A percentile compares a stretch with the other conserved stretches of the same genome.
Evolutionary conservation across 1,140 invertebrate species (phyloP).

Genomic region (Drosophila ananassae): DNA sequence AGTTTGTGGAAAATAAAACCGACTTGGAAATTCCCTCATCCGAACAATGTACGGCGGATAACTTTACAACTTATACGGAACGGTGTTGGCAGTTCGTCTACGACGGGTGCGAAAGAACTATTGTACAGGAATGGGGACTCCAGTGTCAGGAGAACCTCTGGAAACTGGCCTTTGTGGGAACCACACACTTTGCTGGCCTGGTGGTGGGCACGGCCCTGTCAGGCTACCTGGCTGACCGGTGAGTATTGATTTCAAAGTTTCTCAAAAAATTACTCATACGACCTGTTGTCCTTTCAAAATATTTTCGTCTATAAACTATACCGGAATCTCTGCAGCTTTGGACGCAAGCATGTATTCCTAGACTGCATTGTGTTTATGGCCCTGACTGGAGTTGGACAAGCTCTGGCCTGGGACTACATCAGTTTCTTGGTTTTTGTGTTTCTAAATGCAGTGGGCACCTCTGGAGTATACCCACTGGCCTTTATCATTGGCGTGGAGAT

Average conservation of each 20-base stretch:
- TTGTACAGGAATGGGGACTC: constrained; percentile 87
- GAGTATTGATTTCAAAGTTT: constrained; percentile 23
- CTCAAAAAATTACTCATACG: not conserved
- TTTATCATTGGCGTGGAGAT: constrained; percentile 89
- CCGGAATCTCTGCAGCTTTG: constrained; percentile 84
- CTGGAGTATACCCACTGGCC: constrained; percentile 87
- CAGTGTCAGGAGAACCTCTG: constrained; percentile 87
- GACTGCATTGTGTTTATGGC: constrained; percentile 86
- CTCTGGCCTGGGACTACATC: constrained; percentile 85
- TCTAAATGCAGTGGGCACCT: constrained; percentile 86
- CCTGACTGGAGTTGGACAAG: constrained; percentile 85
- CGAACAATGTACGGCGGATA: constrained; percentile 64
- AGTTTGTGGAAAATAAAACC: constrained; percentile 42
- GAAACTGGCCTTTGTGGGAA: constrained; percentile 87
- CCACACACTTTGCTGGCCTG: constrained; percentile 87
- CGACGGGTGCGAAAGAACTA: constrained; percentile 84
- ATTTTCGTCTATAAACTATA: too few relatives aligned
- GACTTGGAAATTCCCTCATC: not conserved
- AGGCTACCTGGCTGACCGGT: constrained; percentile 87
- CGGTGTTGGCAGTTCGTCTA: constrained; percentile 85
- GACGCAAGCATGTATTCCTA: constrained; percentile 86
- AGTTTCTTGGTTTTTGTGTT: constrained; percentile 86
- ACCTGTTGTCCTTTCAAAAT: not conserved
- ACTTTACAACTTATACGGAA: constrained; percentile 64
- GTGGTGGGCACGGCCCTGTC: constrained; percentile 86